Evolutionary conservation across 1,140 invertebrate genomes (phyloP), one percentile per base, ranked within the genome.

Genomic region (Conopomorpha cramerella): DNA sequence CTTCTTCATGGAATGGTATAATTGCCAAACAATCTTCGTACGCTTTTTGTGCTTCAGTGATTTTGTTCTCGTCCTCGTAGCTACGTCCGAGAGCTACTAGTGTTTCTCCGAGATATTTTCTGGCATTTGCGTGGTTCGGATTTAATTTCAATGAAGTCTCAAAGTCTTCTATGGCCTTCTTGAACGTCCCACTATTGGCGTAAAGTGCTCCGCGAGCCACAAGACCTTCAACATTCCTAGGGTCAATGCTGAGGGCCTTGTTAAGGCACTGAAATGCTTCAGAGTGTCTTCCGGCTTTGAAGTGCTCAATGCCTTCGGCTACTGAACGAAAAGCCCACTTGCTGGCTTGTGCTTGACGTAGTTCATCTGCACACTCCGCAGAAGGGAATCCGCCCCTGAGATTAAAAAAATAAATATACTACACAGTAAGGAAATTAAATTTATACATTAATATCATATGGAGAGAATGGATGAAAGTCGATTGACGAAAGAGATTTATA

Each of bases 191-290:
- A 65, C 91, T 93, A 60, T 98, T 96, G 8, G 94, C 95, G 78
- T 93, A 95, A 64, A 98, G 72, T 30, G 94, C 94, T 46, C 94
- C 95, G 63, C 94, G 82, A 8, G 95, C 95, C 0, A 96, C 94
- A 28, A 96, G 78, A 30, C 93, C 95, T 80, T 98, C 95, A 1
- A 96, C 92, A 81, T 96, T 97, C 45, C 88, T 82, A 6, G 90
- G 86, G 81, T 97, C 95, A 51, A 97, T 95, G 58, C 86, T 89
- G 1, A 98, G 76, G 1, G 94, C 94, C 77, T 94, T 94, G 74
- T 96, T 97, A 1, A 97, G 81, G 57, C 92, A 93, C 62, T 96
- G 94, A 77, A 96, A 96, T 26, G 95, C 95, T 81, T 97, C 94
- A 3, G 89, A 85, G 56, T 94, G 88, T 54, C 91, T 84, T 26